Evolutionary conservation across 2,888 invertebrate genomes (phyloP), one percentile per base, ranked within the genome.

Genomic region (Zygothrica quintamaculata): DNA sequence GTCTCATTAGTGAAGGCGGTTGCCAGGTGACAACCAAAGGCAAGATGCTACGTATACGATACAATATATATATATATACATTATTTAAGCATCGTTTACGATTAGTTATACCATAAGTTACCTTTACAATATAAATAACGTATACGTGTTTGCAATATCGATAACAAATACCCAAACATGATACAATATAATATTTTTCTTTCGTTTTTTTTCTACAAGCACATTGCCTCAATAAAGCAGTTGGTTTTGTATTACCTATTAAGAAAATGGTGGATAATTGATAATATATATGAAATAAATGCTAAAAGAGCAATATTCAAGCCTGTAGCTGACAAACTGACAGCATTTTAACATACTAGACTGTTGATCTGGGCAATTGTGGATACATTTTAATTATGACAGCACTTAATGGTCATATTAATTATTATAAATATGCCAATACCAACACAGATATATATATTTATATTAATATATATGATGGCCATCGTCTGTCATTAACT

Each of bases 1-100:
- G 80, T 85, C 85, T 80, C 80, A 85, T 80, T 80, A 80, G 82
- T 70, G 50, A 29, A 55, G n/a, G 59, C 66, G 85, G 85, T 85
- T 85, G 80, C 80, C 79, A 80, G 85, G 80, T 78, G 85, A 85
- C 50, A 22, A 42, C 36, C 18, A 37, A 68, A 22, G 18, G 18
- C 18, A 22, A 36, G 46, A 42, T 31, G 26, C 15, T 12, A 48
- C 46, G 33, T 29, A 62, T 42, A 9, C 18, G 29, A 36, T 48
- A 25, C 56, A 26, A 39, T 44, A 51, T 50, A 57, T 37, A 73
- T 65, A 55, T 43, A 25, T 39, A 55, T 43, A 25, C 33, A 37
- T 15, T 42, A 36, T 22, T 29, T n/a, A 31, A 46, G 11, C 42
- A n/a, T n/a, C n/a, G n/a, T n/a, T n/a, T n/a, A n/a, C n/a, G n/a